Evolutionary conservation across 2,113 vertebrate genomes (phyloP).

Genomic region (Thamnophis sirtalis): DNA sequence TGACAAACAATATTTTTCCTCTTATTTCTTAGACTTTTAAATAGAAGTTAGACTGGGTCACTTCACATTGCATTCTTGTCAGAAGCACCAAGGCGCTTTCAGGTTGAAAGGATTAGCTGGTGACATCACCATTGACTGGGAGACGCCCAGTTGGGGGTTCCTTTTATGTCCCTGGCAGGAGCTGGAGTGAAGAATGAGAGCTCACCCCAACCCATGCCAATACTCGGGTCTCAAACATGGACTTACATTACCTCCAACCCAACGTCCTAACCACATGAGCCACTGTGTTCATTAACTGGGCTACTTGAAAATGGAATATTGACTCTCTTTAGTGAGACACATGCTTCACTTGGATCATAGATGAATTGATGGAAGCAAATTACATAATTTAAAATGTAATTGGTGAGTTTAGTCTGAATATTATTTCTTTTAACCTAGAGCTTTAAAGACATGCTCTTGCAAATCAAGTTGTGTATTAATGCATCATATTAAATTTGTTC

Average conservation of each 20-base stretch:
- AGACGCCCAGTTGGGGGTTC: neutral
- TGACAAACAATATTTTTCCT: neutral
- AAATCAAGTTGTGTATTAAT: neutral
- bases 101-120: neutral
- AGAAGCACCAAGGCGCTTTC: neutral
- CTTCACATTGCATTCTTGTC: neutral
- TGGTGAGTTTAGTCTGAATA: neutral
- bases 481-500: neutral
- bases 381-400: neutral
- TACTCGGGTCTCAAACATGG: neutral
- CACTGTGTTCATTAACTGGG: neutral
- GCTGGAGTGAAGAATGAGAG: neutral
- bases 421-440: neutral
- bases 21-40: neutral
- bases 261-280: neutral
- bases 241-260: neutral
- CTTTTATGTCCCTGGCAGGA: neutral
- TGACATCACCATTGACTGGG: neutral
- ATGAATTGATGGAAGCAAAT: neutral
- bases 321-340: neutral
- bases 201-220: neutral
- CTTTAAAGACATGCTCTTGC: neutral
- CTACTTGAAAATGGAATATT: neutral
- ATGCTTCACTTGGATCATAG: too few species aligned
- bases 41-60: neutral